phyloP scores from a whole-genome alignment of 2,797 vertebrate genomes.

The Trematomus bernacchii region DNA sequence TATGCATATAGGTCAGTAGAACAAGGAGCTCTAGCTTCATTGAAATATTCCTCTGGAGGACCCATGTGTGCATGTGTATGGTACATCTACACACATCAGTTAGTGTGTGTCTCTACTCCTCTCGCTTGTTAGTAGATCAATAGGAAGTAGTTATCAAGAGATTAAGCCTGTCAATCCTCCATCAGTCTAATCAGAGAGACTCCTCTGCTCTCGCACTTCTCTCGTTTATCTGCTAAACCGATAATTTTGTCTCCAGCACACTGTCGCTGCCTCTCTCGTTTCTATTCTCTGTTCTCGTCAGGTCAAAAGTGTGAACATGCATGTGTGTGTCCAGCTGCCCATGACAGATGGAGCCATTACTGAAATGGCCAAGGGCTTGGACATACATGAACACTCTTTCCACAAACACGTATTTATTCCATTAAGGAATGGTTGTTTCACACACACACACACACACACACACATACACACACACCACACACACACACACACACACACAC shows the following conservation, averaged over 20 bases:
- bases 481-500: background rate
- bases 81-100: slow-evolving; percentile 18
- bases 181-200: slow-evolving; percentile 69
- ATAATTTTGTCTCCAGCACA: background rate
- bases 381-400: slow-evolving; percentile 44
- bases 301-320: slow-evolving; percentile 31
- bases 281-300: slow-evolving; percentile 16
- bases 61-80: slow-evolving; percentile 1
- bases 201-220: slow-evolving; percentile 31
- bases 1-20: slow-evolving; percentile 81
- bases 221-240: slow-evolving; percentile 25
- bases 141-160: slow-evolving; percentile 77
- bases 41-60: slow-evolving; percentile 49
- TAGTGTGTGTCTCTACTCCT: slow-evolving; percentile 13
- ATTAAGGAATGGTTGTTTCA: slow-evolving; percentile 21
- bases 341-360: slow-evolving; percentile 71
- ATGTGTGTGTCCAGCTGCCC: slow-evolving; percentile 49
- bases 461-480: background rate
- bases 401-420: slow-evolving; percentile 42
- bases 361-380: slow-evolving; percentile 54
- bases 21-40: slow-evolving; percentile 60
- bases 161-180: slow-evolving; percentile 73
- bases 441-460: slow-evolving; percentile 24
- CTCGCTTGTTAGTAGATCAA: slow-evolving; percentile 64
- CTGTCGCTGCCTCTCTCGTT: slow-evolving; percentile 7